Conservation (phyloP, 2,888 invertebrate genomes). For the Sceliomorpha sp. region DNA sequence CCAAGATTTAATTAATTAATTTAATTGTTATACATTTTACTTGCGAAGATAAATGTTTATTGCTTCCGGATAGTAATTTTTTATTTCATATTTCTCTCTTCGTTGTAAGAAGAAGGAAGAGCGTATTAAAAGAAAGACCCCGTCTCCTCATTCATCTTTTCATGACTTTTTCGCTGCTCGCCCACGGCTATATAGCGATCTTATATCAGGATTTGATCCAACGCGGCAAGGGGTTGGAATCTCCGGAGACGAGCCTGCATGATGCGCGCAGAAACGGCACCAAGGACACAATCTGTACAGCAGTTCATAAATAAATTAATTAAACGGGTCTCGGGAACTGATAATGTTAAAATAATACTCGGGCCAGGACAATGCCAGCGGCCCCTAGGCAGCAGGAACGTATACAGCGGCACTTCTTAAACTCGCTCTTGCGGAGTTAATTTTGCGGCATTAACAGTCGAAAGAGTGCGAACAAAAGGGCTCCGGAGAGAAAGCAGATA, state of each 20-base stretch:
- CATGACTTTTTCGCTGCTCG: conserved; percentile 41
- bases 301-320: conserved; percentile 79
- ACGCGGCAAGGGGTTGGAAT: conserved; percentile 66
- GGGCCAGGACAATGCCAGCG: conserved; percentile 64
- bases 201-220: conserved; percentile 20
- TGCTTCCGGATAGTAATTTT: too few relatives aligned
- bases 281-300: conserved; percentile 26
- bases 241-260: conserved; percentile 62
- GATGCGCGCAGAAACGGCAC: conserved; percentile 33
- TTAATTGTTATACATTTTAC: too few relatives aligned
- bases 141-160: conserved; percentile 55
- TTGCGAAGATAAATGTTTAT: too few relatives aligned
- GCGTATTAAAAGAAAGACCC: conserved; percentile 71
- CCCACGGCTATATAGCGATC: conserved; percentile 45
- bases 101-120: conserved; percentile 64
- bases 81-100: conserved; percentile 59
- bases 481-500: conserved; percentile 72
- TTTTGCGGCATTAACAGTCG: conserved; percentile 79
- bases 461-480: conserved; percentile 80
- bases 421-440: conserved; percentile 76
- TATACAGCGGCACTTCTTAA: conserved; percentile 69
- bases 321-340: conserved; percentile 69
- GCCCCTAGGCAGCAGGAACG: conserved; percentile 43
- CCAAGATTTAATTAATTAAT: too few relatives aligned
- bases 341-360: conserved; percentile 77